phyloP scores from a whole-genome alignment of 2,888 invertebrate genomes.

The Branchipolynoe longqiensis region DNA sequence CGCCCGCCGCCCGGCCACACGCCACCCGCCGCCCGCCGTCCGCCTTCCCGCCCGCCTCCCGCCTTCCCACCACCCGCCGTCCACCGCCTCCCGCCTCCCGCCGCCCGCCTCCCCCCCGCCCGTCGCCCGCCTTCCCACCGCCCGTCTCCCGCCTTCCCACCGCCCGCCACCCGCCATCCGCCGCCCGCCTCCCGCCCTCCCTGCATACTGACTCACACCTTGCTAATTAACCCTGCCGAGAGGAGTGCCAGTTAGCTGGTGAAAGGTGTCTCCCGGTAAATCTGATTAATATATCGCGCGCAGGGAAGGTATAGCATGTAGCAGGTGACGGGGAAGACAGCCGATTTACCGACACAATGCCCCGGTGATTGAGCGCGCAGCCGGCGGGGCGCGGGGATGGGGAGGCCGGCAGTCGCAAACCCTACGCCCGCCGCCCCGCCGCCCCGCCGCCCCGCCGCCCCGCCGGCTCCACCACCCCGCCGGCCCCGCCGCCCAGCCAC shows the following conservation, averaged over 20 bases:
- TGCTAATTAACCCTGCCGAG: constrained; percentile 14
- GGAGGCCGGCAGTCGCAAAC: no score
- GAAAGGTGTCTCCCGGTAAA: constrained; percentile 5
- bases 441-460: not conserved
- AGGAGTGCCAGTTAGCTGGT: not conserved
- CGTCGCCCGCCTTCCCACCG: not conserved
- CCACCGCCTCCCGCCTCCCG: not conserved
- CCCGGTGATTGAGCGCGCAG: not conserved
- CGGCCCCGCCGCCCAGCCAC: not conserved
- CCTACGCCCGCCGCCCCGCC: not conserved
- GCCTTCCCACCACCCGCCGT: not conserved
- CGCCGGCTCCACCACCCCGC: not conserved
- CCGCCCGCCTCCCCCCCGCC: not conserved
- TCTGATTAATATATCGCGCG: constrained; percentile 19
- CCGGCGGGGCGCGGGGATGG: no score
- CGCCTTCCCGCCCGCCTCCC: no score
- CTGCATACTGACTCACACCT: constrained; percentile 36
- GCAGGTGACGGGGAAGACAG: constrained; percentile 30
- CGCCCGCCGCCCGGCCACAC: no score
- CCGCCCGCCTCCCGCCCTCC: not conserved
- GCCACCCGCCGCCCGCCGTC: not conserved
- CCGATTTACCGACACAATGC: constrained; percentile 33
- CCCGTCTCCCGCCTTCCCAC: not conserved
- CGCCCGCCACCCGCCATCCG: not conserved
- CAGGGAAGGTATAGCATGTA: not conserved